Evolutionary conservation across 1,140 invertebrate species (phyloP).

Genomic region (Parasteatoda tepidariorum): DNA sequence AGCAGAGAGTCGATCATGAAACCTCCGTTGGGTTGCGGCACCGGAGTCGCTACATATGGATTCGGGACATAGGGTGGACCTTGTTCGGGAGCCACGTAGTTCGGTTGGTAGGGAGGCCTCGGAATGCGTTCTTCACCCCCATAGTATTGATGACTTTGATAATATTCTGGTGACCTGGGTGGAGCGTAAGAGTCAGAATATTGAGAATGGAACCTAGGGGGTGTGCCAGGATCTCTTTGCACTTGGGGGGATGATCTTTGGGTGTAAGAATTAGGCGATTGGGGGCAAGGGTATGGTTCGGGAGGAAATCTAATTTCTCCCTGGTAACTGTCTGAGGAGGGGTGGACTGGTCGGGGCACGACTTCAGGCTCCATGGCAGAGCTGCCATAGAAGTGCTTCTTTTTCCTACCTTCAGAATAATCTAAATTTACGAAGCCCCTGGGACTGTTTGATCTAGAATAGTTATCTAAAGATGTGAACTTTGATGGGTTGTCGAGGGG

Average conservation of each 20-base stretch:
- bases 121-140: constrained; percentile 34
- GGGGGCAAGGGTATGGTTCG: constrained; percentile 24
- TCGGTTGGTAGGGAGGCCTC: constrained; percentile 46
- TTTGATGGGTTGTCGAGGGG: constrained; percentile 40
- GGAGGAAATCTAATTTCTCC: constrained; percentile 45
- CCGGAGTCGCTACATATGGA: constrained; percentile 52
- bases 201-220: constrained; percentile 46
- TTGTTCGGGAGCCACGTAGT: constrained; percentile 50
- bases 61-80: constrained; percentile 32
- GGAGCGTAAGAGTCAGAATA: constrained; percentile 51
- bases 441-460: constrained; percentile 51
- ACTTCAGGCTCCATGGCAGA: constrained; percentile 1
- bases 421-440: constrained; percentile 54
- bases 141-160: constrained; percentile 50
- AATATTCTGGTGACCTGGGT: constrained; percentile 43
- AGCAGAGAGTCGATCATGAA: constrained; percentile 64
- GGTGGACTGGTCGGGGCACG: background rate
- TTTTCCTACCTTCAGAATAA: constrained; percentile 33
- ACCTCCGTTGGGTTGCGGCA: constrained; percentile 57
- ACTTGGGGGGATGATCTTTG: constrained; percentile 24
- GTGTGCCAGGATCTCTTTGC: constrained; percentile 43
- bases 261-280: constrained; percentile 27
- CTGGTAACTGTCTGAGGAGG: constrained; percentile 19
- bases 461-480: constrained; percentile 47
- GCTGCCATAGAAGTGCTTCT: constrained; percentile 33